These are phyloP conservation scores for Patagioenas fasciata DNA, from an alignment of 2,113 vertebrate species.

Conservation along the genomic window DNA sequence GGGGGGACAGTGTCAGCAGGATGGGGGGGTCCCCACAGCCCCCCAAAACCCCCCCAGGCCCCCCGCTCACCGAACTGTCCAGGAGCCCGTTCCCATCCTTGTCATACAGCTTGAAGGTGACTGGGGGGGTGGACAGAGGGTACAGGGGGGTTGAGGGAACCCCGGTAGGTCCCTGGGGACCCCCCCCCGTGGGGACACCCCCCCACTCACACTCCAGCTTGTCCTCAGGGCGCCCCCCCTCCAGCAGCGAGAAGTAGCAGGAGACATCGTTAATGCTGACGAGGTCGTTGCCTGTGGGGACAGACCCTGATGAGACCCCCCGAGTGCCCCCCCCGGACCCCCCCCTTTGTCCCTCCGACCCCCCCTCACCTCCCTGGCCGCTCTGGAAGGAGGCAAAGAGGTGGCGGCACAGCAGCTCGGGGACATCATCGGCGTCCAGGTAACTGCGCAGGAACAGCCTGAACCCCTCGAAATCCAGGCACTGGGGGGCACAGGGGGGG, in stretches of 20 bases:
- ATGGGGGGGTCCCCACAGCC: too few relatives aligned
- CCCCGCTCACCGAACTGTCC: too few relatives aligned
- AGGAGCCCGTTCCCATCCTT: too few relatives aligned
- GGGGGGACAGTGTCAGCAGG: not conserved
- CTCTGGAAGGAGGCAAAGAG: constrained; percentile 88
- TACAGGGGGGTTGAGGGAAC: not conserved
- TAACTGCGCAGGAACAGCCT: constrained; percentile 85
- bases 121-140: too few relatives aligned
- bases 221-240: constrained; percentile 87
- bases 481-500: constrained; percentile 58
- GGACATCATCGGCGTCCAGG: constrained; percentile 82
- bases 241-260: constrained; percentile 90
- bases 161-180: not conserved
- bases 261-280: constrained; percentile 89
- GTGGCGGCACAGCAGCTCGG: constrained; percentile 77
- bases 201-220: constrained; percentile 87
- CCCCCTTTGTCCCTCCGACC: not conserved
- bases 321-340: not conserved
- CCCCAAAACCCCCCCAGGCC: not conserved
- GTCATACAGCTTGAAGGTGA: too few relatives aligned
- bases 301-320: not conserved
- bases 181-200: not conserved
- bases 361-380: not conserved
- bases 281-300: constrained; percentile 53
- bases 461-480: constrained; percentile 84